Base-by-base conservation (phyloP, 2,113 vertebrate genomes). In the Chauna torquata region DNA sequence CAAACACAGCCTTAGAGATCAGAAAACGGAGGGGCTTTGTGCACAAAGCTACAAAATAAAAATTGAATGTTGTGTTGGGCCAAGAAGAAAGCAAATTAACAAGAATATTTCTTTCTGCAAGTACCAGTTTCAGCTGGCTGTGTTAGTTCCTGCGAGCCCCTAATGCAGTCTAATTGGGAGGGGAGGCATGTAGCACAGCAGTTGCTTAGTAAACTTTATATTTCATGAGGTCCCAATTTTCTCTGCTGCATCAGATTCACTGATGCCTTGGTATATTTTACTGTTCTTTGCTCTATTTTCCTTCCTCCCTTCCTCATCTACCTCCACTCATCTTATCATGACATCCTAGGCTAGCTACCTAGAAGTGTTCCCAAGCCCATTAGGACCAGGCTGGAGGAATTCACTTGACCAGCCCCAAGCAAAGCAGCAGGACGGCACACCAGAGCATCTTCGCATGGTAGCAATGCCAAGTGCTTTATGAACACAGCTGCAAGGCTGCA, bases 1-100 rank as follows among this genome's bases (percentile, higher is more conserved):
- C 85, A 88, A 87, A 64, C 68, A 74, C 61, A 75, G 76, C 81
- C 70, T 57, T 54, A 18, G 64, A 86, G 79, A 62, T 16, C 16
- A 10, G 71, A 83, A 77, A 59, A 80, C 1, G 6, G 42, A 71
- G 45, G 32, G 45, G 22, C 54, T 52, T 59, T 45, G 79, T 25
- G 54, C 84, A 82, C 66, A 80, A 47, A 71, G 64, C 71, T 40
- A 44, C 50, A 17, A 89, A 92, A 90, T 8, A 68, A 42, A 90
- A 94, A 83, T 38, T 42, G 86, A 92, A 50, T 4, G 10, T 42
- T 66, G n/a, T 10, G 59, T 16, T 42, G 54, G 82, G 55, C 76
- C 71, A 77, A 88, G 85, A 94, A 92, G 79, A 90, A 92, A 82
- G 77, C 75, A 86, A 91, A 78, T 58, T 55, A 91, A 83, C 80